Evolutionary conservation across 2,888 invertebrate species (phyloP).

Genomic region (Eristalis tenax): DNA sequence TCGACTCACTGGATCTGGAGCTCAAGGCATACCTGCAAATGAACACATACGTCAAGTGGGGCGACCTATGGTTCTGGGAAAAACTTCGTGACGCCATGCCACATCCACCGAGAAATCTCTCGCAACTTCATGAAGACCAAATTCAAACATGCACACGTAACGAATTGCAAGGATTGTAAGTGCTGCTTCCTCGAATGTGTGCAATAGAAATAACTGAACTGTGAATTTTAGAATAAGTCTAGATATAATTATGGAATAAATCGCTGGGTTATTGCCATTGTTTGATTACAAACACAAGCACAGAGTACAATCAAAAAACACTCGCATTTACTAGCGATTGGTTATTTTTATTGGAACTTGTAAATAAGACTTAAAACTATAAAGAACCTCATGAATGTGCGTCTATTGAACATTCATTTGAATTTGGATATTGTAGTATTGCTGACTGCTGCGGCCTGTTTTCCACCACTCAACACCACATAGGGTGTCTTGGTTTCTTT

Average conservation of each 20-base stretch:
- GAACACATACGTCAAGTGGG: conserved; percentile 92
- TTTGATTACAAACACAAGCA: no score
- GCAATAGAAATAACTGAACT: no score
- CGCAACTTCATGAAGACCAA: no score
- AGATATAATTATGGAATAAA: no score
- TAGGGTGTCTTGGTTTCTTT: conserved; percentile 96
- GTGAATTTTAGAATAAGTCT: no score
- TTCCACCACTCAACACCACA: conserved; percentile 95
- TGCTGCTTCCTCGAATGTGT: no score
- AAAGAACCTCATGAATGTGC: conserved; percentile 9
- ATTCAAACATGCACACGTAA: no score
- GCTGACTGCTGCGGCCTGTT: conserved; percentile 82
- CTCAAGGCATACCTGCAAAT: conserved; percentile 87
- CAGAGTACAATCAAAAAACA: neutral
- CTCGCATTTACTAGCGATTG: neutral
- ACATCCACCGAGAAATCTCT: conserved; percentile 80
- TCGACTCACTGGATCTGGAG: conserved; percentile 85
- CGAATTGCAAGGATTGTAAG: no score
- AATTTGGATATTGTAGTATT: conserved; percentile 79
- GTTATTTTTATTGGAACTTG: conserved; percentile 13
- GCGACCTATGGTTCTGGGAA: conserved; percentile 91
- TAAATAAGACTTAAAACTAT: conserved; percentile 31
- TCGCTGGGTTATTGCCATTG: no score
- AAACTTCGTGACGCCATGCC: conserved; percentile 89
- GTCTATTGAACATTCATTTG: conserved; percentile 74